Base-by-base conservation (phyloP, 2,888 invertebrate genomes). In the Aspidapion aeneum region DNA sequence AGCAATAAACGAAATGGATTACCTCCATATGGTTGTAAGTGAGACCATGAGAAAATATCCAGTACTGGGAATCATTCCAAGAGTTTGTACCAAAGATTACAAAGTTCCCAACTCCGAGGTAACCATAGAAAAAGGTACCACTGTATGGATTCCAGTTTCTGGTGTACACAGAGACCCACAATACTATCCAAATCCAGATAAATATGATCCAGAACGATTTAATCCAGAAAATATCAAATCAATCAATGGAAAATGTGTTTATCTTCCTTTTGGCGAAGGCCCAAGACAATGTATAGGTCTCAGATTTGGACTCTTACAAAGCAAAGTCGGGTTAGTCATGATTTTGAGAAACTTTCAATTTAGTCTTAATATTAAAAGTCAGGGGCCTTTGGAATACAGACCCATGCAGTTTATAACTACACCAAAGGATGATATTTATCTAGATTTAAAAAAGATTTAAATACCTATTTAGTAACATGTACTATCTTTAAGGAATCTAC, bases 1-100 rank as follows among this genome's bases (percentile, higher is more conserved):
- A 12, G 63, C 68, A 16, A 59, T 66, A 1, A 62, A 63, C 63
- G 67, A 70, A 49, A 69, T 70, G 68, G 56, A 51, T 0, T 70
- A 69, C 55, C 54, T 70, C 51, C 69, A 70, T 7, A 61, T 63
- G 63, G 65, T 67, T 0, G 57, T 70, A 1, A 61, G 59, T 48
- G 52, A 52, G 17, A 5, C 52, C n/a, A 9, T 52, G 52, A 52
- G 52, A 52, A 52, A 52, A 52, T 52, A 52, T 19, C 52, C 52
- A 5, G 17, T 52, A 9, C 3, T 52, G 17, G 18, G 7, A n/a
- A n/a, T 52, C 5, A 5, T 52, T 17, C 52, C 52, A 7, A 52
- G 52, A 52, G 19, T n/a, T 9, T 52, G 18, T 17, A 52, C 52
- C 52, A 52, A 52, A 52, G 18, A 19, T n/a, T 52, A 52, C 17